Evolutionary conservation across 2,888 invertebrate species (phyloP).

Genomic region (Eucera pruinosa): DNA sequence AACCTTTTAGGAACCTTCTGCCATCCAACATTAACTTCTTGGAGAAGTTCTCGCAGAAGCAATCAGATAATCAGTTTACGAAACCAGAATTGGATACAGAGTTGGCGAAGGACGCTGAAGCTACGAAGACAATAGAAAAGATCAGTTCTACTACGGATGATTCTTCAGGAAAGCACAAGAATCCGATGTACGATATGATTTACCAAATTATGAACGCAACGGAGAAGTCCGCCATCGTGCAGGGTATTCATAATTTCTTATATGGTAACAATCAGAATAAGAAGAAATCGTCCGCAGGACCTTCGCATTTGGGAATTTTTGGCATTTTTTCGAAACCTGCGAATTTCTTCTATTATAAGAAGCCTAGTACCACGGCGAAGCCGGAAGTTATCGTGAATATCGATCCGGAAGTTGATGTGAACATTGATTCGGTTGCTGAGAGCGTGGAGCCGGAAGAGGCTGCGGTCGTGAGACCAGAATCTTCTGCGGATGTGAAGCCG

Average conservation of each 20-base stretch:
- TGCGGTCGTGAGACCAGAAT: not conserved
- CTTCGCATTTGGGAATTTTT: not conserved
- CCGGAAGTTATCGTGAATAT: not conserved
- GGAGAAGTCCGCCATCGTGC: slow-evolving; percentile 12
- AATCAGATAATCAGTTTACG: not conserved
- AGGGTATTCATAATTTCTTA: slow-evolving; percentile 33
- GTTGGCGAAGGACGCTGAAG: not conserved
- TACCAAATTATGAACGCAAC: slow-evolving; percentile 40
- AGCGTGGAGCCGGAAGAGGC: not conserved
- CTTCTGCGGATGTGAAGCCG: not conserved
- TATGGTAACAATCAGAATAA: slow-evolving; percentile 4
- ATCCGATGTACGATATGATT: slow-evolving; percentile 35
- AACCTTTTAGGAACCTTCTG: not conserved
- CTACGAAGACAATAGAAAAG: not conserved
- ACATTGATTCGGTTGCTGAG: not conserved
- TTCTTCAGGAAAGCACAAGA: not conserved
- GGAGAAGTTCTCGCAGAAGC: not conserved
- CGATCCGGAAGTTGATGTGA: not conserved
- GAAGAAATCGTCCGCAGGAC: slow-evolving; percentile 23
- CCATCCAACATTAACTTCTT: not conserved
- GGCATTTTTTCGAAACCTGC: not conserved
- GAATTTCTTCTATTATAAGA: not conserved
- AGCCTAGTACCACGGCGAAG: not conserved
- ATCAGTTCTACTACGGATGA: not conserved
- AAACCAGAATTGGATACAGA: not conserved